Conservation (phyloP, 2,113 vertebrate genomes). For the Passer domesticus region DNA sequence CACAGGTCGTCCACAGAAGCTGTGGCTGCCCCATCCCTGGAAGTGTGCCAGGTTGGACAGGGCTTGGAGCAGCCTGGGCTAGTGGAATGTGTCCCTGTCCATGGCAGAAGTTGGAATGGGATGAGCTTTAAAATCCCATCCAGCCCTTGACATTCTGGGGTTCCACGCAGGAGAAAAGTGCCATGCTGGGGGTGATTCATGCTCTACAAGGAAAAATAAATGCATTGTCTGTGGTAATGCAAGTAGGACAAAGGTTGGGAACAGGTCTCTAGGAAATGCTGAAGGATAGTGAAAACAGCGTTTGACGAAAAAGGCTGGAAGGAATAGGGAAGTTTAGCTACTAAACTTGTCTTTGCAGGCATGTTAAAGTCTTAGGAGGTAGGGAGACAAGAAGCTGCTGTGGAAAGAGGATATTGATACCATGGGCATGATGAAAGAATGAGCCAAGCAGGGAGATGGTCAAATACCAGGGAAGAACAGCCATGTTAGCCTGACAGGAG, state of each 20-base stretch:
- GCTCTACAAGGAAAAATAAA: background rate
- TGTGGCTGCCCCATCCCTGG: background rate
- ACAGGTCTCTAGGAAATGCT: background rate
- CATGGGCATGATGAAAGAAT: background rate
- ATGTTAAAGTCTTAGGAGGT: background rate
- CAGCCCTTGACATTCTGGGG: background rate
- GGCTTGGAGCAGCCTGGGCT: accelerated
- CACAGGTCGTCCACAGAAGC: background rate
- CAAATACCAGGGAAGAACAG: background rate
- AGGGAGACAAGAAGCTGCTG: background rate
- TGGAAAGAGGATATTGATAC: background rate
- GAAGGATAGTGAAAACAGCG: background rate
- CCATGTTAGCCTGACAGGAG: background rate
- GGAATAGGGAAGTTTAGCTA: background rate
- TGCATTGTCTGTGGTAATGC: background rate
- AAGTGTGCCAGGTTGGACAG: accelerated
- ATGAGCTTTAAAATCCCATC: background rate
- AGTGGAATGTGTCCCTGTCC: background rate
- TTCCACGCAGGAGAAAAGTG: background rate
- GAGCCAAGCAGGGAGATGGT: background rate
- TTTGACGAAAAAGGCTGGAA: background rate
- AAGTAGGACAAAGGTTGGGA: background rate
- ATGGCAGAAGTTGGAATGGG: accelerated
- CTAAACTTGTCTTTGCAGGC: background rate
- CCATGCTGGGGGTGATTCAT: background rate